These are phyloP conservation scores for Stylophora pistillata DNA, from an alignment of 64 coral and sea anemone species.

Conservation along the genomic window DNA sequence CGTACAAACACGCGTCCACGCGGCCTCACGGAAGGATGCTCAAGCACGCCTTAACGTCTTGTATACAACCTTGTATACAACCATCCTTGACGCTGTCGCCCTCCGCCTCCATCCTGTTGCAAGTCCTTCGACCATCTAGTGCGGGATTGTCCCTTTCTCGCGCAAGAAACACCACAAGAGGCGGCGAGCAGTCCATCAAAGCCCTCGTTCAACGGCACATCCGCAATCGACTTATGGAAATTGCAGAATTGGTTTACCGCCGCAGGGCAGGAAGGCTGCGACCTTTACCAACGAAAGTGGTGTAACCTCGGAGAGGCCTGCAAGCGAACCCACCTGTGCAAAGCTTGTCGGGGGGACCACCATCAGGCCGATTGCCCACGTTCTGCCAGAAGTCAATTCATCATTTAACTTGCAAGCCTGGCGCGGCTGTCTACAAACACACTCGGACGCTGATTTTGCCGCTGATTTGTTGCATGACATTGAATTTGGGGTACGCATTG, in stretches of 20 bases:
- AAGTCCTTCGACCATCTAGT: conserved; percentile 35
- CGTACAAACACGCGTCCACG: not conserved
- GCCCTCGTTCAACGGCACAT: not conserved
- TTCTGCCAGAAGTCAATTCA: not conserved
- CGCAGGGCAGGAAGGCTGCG: conserved; percentile 28
- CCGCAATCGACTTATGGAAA: conserved; percentile 9
- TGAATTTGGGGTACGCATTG: conserved; percentile 37
- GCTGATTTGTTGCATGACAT: conserved; percentile 33
- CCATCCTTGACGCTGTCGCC: conserved; percentile 22
- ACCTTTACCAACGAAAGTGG: conserved; percentile 35
- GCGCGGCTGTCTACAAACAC: conserved; percentile 1
- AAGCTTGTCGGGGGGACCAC: conserved; percentile 46
- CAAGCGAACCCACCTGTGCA: conserved; percentile 43
- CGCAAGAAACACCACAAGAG: conserved; percentile 9
- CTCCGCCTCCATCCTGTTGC: conserved; percentile 4
- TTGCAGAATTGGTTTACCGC: conserved; percentile 32
- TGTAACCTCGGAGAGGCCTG: conserved; percentile 27
- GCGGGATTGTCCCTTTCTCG: conserved; percentile 35
- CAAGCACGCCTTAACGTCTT: not conserved
- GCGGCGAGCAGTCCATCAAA: conserved; percentile 3
- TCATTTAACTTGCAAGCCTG: conserved; percentile 11
- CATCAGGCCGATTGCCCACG: conserved; percentile 36
- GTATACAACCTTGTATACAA: conserved; percentile 36
- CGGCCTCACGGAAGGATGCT: not conserved
- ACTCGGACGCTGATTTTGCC: conserved; percentile 38